Base-by-base conservation (phyloP, 2,797 vertebrate species). In the Merluccius polli region DNA sequence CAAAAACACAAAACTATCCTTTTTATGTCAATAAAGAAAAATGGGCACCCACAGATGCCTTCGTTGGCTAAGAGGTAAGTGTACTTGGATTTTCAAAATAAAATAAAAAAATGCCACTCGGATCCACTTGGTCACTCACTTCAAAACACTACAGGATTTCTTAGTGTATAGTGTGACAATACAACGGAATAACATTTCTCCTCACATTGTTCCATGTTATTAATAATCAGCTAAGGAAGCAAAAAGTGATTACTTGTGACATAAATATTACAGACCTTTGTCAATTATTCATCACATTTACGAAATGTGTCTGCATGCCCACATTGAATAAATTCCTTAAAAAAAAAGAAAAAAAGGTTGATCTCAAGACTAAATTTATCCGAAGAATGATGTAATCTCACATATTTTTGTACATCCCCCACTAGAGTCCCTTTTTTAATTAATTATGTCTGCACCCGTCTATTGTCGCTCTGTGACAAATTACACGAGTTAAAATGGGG, bases 221-320 rank as follows among this genome's bases (percentile, higher is more conserved):
- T 80, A 59, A 85, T 81, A 84, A 78, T 81, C 31, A 82, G 81
- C 82, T 78, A 80, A 90, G 82, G 87, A 69, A 35, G 36, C 70
- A 75, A 75, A 78, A 87, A 85, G 78, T 76, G 87, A 90, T 81
- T 71, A 30, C 79, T 85, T 81, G 82, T 81, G 85, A 89, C 86
- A 86, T 86, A 89, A 87, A 86, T 75, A 89, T 87, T 89, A 90
- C 87, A 91, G 89, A 92, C 89, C 88, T 86, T 82, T 72, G 86
- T 90, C 88, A 88, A 91, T 90, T 87, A 85, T 86, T 84, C 80
- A 82, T 90, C 88, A 91, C 90, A 90, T 91, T 89, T 85, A 90
- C 86, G 86, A 84, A 89, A 91, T 88, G 90, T 91, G 91, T 89
- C 87, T 82, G 90, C 91, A 91, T 91, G 91, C 91, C 91, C 86